Evolutionary conservation across 2,113 vertebrate genomes (phyloP).

Genomic region (Pseudorasbora parva): DNA sequence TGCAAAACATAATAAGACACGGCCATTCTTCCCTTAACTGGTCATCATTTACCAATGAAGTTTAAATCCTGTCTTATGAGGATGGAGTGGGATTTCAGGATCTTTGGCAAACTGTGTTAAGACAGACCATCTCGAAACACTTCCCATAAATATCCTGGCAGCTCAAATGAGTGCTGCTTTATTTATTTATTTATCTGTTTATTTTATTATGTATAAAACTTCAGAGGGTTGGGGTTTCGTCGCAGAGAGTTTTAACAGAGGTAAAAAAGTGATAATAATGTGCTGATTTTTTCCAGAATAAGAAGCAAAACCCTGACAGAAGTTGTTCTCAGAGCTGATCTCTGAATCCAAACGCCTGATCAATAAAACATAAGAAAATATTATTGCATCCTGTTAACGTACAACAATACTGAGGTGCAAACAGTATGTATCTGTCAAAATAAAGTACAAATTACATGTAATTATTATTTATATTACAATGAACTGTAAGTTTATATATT

Average conservation of each 20-base stretch:
- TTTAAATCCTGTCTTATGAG: constrained; percentile 18
- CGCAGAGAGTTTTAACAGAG: not conserved
- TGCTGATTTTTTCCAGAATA: too few relatives aligned
- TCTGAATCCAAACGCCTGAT: not conserved
- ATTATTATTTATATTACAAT: too few relatives aligned
- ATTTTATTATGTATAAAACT: not conserved
- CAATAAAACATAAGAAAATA: too few relatives aligned
- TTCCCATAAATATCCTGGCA: constrained; percentile 40
- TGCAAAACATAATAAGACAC: constrained; percentile 1
- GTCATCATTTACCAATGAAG: constrained; percentile 19
- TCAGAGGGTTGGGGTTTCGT: not conserved
- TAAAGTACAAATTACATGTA: too few relatives aligned
- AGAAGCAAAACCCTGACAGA: not conserved
- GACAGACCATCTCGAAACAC: constrained; percentile 39
- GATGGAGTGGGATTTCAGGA: constrained; percentile 4
- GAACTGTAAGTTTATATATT: too few relatives aligned
- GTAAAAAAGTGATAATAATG: not conserved
- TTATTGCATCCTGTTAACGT: too few relatives aligned
- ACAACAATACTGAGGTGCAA: too few relatives aligned
- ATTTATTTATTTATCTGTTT: not conserved
- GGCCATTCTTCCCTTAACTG: not conserved
- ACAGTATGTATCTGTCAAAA: too few relatives aligned
- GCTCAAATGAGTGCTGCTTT: too few relatives aligned
- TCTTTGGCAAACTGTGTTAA: constrained; percentile 16
- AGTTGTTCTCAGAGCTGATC: not conserved